phyloP scores from a whole-genome alignment of 2,888 invertebrate genomes.

The Anthophora plumipes region DNA sequence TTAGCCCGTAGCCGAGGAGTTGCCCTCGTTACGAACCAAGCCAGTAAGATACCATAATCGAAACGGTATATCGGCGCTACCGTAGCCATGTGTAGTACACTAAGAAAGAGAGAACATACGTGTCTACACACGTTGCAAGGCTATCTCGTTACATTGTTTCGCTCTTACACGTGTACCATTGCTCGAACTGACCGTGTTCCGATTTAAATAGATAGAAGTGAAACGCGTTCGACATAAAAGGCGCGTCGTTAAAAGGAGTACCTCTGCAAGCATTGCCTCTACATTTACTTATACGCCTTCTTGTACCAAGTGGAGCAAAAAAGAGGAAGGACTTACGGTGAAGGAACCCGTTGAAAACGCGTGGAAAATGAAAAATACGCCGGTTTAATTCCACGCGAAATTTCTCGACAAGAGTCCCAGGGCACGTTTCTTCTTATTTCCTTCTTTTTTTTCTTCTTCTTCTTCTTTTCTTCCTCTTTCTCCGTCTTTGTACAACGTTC shows the following conservation, averaged over 20 bases:
- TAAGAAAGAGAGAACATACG: conserved; percentile 7
- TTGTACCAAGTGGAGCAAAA: not conserved
- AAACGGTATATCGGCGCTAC: conserved; percentile 47
- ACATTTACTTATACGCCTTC: not conserved
- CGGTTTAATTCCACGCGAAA: conserved; percentile 16
- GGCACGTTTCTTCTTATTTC: not conserved
- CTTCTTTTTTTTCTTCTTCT: not conserved
- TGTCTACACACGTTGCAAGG: not conserved
- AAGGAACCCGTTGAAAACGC: not conserved
- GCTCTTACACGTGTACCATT: conserved; percentile 36
- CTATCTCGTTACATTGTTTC: conserved; percentile 59
- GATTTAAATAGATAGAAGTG: conserved; percentile 31
- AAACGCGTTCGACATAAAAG: conserved; percentile 41
- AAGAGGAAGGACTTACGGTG: not conserved
- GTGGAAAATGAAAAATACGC: conserved; percentile 7
- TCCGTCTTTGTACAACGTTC: conserved; percentile 10
- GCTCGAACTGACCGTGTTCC: conserved; percentile 22
- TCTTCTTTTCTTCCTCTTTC: not conserved
- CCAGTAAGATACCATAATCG: conserved; percentile 59
- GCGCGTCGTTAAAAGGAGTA: conserved; percentile 8
- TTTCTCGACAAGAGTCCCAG: not conserved
- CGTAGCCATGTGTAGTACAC: conserved; percentile 16
- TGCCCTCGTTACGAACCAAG: conserved; percentile 61
- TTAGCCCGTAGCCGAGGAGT: conserved; percentile 53
- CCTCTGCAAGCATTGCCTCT: not conserved